A percentile compares a stretch with the other conserved stretches of the same genome.
These are phyloP conservation scores for Furcifer pardalis DNA, from an alignment of 2,797 vertebrate species.

Conservation along the genomic window DNA sequence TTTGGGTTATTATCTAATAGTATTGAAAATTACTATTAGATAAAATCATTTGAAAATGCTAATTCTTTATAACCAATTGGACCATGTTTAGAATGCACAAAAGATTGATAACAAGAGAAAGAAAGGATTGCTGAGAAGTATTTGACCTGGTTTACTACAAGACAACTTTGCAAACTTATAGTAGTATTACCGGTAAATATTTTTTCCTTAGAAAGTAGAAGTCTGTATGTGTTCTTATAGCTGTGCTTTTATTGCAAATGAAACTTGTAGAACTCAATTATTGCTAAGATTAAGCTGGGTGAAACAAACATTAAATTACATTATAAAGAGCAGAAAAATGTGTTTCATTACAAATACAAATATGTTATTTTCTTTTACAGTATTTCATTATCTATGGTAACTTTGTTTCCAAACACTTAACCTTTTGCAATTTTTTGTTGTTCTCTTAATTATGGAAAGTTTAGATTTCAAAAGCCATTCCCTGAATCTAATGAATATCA, in stretches of 20 bases:
- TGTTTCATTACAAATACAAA: neutral
- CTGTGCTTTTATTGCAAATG: slow-evolving; percentile 40
- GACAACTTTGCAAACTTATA: slow-evolving; percentile 5
- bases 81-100: slow-evolving; percentile 18
- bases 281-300: slow-evolving; percentile 8
- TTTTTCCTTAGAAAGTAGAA: slow-evolving; percentile 24
- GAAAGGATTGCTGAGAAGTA: neutral
- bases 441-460: slow-evolving; percentile 13
- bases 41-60: slow-evolving; percentile 13
- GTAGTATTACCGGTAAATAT: slow-evolving; percentile 28
- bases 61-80: slow-evolving; percentile 28
- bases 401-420: neutral
- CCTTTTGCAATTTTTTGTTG: neutral
- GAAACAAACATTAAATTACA: slow-evolving; percentile 9
- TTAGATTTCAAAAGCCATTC: slow-evolving; percentile 11
- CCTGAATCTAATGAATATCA: slow-evolving; percentile 18
- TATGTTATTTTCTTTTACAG: slow-evolving; percentile 1
- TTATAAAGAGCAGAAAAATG: neutral
- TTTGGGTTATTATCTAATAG: slow-evolving; percentile 39
- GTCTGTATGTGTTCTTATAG: neutral
- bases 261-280: slow-evolving; percentile 10
- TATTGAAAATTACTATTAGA: slow-evolving; percentile 33
- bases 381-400: neutral
- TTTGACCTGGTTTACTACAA: neutral
- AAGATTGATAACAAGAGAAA: no score